Percentiles rank a stretch among this genome's conserved stretches.
Evolutionary conservation across 2,113 vertebrate genomes (phyloP).

Genomic region (human): DNA sequence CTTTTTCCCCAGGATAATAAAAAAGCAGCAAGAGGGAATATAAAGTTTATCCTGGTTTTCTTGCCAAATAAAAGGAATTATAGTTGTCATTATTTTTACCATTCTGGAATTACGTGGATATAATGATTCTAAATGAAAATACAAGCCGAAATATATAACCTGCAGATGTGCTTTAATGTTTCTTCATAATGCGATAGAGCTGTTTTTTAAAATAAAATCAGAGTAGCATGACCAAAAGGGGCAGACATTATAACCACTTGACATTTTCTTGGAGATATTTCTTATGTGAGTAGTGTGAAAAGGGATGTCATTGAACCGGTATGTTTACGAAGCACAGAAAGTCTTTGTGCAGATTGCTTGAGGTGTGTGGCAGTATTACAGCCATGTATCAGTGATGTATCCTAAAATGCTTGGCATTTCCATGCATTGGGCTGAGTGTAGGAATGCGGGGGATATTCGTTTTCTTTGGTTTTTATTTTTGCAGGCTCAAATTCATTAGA

Average conservation of each 20-base stretch:
- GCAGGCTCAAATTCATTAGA: not conserved
- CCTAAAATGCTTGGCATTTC: not conserved
- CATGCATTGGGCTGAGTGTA: not conserved
- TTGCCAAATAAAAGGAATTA: constrained; percentile 29
- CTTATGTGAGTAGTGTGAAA: constrained; percentile 7
- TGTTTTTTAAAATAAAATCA: constrained; percentile 31
- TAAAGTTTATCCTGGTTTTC: not conserved
- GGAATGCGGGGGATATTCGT: not conserved
- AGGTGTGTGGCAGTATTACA: not conserved
- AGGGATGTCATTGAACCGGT: constrained; percentile 9
- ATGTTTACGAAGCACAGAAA: constrained; percentile 45
- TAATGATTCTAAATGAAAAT: constrained; percentile 24
- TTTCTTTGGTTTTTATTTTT: constrained; percentile 56
- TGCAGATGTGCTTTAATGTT: constrained; percentile 20
- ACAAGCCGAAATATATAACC: not conserved
- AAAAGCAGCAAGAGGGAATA: not conserved
- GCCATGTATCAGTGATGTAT: not conserved
- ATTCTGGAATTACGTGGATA: constrained; percentile 16
- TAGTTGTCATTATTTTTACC: not conserved
- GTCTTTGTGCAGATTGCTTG: constrained; percentile 33
- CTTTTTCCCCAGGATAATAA: not conserved
- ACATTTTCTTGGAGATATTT: not conserved
- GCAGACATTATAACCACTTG: not conserved
- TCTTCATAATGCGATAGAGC: not conserved
- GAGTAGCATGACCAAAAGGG: not conserved